phyloP scores from a whole-genome alignment of 1,140 invertebrate species.

The Drosophila erecta region DNA sequence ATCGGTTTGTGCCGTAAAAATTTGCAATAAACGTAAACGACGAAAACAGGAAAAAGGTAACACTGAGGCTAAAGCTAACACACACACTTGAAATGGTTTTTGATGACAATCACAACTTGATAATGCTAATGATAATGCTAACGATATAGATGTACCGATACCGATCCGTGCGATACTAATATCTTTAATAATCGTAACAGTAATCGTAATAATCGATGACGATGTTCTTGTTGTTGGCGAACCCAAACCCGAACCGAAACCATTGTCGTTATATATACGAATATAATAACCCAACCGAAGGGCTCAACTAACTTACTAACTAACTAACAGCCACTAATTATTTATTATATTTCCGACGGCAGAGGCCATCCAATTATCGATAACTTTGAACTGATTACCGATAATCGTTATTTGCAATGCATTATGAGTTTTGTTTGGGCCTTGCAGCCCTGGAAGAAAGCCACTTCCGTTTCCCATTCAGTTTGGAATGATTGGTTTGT shows the following conservation, averaged over 20 bases:
- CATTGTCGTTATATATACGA: constrained; percentile 15
- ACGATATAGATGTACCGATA: constrained; percentile 25
- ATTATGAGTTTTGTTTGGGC: constrained; percentile 50
- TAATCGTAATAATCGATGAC: constrained; percentile 24
- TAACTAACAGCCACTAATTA: constrained; percentile 8
- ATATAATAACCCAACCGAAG: constrained; percentile 4
- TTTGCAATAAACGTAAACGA: constrained; percentile 97
- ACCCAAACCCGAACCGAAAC: constrained; percentile 1
- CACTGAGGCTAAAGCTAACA: constrained; percentile 77
- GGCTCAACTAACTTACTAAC: constrained; percentile 8
- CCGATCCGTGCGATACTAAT: constrained; percentile 22
- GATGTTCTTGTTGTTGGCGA: constrained; percentile 63
- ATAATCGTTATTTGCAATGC: constrained; percentile 19
- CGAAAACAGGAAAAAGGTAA: constrained; percentile 98
- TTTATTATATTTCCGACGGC: neutral
- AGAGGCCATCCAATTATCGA: constrained; percentile 37
- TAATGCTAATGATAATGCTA: constrained; percentile 29
- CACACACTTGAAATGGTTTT: constrained; percentile 83
- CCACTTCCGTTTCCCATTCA: neutral
- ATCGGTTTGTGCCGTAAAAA: constrained; percentile 97
- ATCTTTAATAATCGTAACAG: constrained; percentile 3
- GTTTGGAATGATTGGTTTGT: constrained; percentile 21
- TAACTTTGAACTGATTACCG: constrained; percentile 16
- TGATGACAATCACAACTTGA: constrained; percentile 58
- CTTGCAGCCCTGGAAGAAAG: neutral